Percentiles rank a stretch among this genome's conserved stretches.
These are phyloP conservation scores for Pandemis heparana DNA, from an alignment of 2,888 invertebrate genomes.

Conservation along the genomic window DNA sequence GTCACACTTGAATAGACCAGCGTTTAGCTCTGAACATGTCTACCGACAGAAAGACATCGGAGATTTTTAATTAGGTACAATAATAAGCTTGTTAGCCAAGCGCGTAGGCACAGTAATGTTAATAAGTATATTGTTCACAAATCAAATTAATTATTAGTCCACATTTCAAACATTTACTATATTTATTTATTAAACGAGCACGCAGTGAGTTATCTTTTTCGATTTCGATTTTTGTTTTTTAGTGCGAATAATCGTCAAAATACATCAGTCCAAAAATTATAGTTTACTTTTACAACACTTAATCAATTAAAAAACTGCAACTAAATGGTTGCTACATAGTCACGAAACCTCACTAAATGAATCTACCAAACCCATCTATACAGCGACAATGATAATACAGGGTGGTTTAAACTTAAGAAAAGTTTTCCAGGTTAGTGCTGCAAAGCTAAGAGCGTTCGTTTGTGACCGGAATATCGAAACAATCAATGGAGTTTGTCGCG, in stretches of 20 bases:
- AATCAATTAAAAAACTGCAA: too few relatives aligned
- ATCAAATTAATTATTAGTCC: too few relatives aligned
- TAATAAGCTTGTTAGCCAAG: neutral
- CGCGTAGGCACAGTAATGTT: too few relatives aligned
- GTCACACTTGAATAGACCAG: conserved; percentile 36
- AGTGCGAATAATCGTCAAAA: too few relatives aligned
- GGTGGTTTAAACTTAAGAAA: conserved; percentile 12
- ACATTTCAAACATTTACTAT: too few relatives aligned
- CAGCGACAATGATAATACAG: neutral
- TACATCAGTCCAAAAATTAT: too few relatives aligned
- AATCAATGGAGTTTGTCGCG: conserved; percentile 82
- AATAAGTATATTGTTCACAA: too few relatives aligned
- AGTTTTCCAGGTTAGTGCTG: conserved; percentile 10
- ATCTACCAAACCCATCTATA: neutral
- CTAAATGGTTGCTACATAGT: neutral
- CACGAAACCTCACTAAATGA: neutral
- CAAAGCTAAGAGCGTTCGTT: conserved; percentile 51
- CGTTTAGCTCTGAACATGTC: conserved; percentile 13
- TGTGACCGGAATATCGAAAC: conserved; percentile 82
- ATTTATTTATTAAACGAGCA: too few relatives aligned
- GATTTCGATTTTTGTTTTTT: too few relatives aligned
- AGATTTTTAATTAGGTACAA: neutral
- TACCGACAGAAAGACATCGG: neutral
- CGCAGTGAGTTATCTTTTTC: too few relatives aligned
- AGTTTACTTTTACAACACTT: too few relatives aligned